Base-by-base conservation (phyloP, 2,113 vertebrate genomes). In the Danionella cerebrum region DNA sequence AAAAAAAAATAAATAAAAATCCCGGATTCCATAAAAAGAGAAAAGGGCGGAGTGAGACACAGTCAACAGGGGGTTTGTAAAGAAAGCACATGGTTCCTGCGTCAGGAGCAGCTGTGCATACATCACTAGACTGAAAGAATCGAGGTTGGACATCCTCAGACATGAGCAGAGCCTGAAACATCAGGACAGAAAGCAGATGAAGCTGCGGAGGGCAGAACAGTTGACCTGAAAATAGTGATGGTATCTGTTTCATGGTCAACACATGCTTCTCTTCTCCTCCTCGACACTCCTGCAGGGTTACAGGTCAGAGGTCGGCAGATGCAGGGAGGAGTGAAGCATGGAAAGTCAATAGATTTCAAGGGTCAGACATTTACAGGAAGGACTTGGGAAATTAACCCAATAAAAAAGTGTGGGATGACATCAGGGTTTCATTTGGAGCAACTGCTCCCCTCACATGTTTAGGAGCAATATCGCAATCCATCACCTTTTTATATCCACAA, bases 101-200 rank as follows among this genome's bases (percentile, higher is more conserved):
- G 84, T 84, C 75, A 47, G 52, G 80, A 66, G 78, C 87, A 88
- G 86, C 87, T 86, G 87, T 85, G 85, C 81, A 86, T 67, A 88
- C 84, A 87, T 82, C 74, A 64, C 69, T 78, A 39, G 29, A 65
- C 47, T 70, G 58, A 29, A 71, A 73, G 71, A 33, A 31, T 47
- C 31, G 12, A 38, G 33, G 31, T 69, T 14, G n/a, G n/a, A n/a
- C n/a, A n/a, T n/a, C n/a, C n/a, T n/a, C n/a, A n/a, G n/a, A n/a
- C n/a, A n/a, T n/a, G n/a, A n/a, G n/a, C n/a, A 54, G 33, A 21
- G 6, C 52, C 35, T 66, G 60, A 62, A 65, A 71, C 39, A 67
- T 58, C 35, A 48, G 41, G 33, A 67, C 47, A 45, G 62, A 66
- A 50, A 27, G 57, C 64, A 75, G 50, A 76, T 62, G 64, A 42